Conservation (phyloP, 2,113 vertebrate genomes). For the Tragelaphus strepsiceros region DNA sequence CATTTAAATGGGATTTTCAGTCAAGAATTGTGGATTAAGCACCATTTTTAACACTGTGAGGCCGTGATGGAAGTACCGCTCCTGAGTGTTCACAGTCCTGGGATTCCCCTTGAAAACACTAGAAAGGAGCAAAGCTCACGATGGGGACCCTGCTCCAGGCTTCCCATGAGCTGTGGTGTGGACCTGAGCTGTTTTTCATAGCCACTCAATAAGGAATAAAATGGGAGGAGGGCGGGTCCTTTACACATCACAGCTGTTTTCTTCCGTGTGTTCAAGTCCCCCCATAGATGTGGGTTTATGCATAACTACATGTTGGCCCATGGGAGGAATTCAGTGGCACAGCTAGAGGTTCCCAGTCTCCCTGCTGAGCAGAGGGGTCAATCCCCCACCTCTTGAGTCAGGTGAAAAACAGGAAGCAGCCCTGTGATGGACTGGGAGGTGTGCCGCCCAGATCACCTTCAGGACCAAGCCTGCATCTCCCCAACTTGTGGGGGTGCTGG, state of each 20-base stretch:
- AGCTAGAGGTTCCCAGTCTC: background rate
- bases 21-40: background rate
- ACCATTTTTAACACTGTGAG: background rate
- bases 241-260: background rate
- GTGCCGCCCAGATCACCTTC: accelerated
- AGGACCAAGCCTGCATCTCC: background rate
- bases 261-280: background rate
- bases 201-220: background rate
- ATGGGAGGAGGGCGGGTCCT: background rate
- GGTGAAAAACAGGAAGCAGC: background rate
- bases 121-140: background rate
- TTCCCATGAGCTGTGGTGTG: background rate
- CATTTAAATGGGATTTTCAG: background rate
- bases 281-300: background rate
- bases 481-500: accelerated
- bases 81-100: background rate
- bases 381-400: background rate
- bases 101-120: background rate
- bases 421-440: too few relatives aligned
- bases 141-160: background rate
- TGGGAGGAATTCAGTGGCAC: background rate
- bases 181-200: background rate
- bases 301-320: background rate
- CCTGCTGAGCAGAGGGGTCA: background rate
- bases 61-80: accelerated